Evolutionary conservation across 2,797 vertebrate species (phyloP).

Genomic region (Sandelia bainsii): DNA sequence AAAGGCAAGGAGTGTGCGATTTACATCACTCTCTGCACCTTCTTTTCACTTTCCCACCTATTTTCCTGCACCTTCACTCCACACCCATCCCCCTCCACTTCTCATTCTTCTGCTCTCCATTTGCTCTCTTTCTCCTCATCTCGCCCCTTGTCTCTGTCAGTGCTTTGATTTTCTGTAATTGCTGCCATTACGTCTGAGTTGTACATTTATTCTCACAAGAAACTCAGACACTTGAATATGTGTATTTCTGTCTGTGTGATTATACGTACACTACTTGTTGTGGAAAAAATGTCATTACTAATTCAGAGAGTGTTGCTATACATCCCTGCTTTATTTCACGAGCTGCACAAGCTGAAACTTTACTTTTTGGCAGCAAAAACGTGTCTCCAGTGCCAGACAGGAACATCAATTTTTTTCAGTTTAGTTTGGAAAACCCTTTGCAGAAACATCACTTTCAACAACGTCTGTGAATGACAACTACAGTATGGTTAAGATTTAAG

Average conservation of each 20-base stretch:
- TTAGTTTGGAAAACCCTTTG: background rate
- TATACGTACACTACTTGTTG: background rate
- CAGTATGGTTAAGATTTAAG: background rate
- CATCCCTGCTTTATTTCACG: constrained; percentile 6
- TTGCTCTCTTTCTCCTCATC: constrained; percentile 4
- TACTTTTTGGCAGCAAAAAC: background rate
- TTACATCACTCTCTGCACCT: constrained; percentile 33
- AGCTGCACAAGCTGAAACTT: constrained; percentile 10
- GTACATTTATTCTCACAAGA: constrained; percentile 31
- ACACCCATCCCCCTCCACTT: background rate
- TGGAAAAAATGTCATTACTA: constrained; percentile 4
- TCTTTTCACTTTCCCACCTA: constrained; percentile 18
- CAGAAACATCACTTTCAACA: background rate
- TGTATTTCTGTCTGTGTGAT: constrained; percentile 6
- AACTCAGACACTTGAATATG: constrained; percentile 16
- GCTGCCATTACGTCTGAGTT: constrained; percentile 29
- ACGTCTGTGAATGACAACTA: background rate
- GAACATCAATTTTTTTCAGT: background rate
- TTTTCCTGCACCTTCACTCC: constrained; percentile 1
- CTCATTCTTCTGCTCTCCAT: background rate
- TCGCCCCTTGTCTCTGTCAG: constrained; percentile 4
- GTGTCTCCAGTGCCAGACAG: background rate
- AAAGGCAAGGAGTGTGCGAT: constrained; percentile 21
- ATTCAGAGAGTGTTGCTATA: constrained; percentile 3
- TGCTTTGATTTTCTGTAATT: constrained; percentile 40